phyloP scores from a whole-genome alignment of 92 coral and sea anemone species.

The Actinostola sp. region DNA sequence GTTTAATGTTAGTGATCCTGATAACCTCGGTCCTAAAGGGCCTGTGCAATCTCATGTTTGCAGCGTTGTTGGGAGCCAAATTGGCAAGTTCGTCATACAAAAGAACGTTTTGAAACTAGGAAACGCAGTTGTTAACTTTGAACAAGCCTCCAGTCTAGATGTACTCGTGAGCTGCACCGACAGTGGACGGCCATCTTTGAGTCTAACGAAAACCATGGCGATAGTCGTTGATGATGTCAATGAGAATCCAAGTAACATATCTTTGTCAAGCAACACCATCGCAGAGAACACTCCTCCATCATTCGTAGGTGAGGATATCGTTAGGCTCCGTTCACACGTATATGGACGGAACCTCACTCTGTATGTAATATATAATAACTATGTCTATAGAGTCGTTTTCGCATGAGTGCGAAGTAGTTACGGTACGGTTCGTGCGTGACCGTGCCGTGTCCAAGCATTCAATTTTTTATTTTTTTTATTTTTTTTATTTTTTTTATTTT shows the following conservation, averaged over 20 bases:
- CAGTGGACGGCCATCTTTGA: slow-evolving; percentile 64
- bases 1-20: slow-evolving; percentile 86
- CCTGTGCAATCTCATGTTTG: slow-evolving; percentile 79
- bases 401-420: too few relatives aligned
- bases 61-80: slow-evolving; percentile 56
- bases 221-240: slow-evolving; percentile 66
- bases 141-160: slow-evolving; percentile 47
- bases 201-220: slow-evolving; percentile 26
- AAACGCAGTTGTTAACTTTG: slow-evolving; percentile 67
- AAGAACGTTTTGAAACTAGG: slow-evolving; percentile 50
- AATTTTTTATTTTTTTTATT: too few relatives aligned
- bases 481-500: too few relatives aligned
- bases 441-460: too few relatives aligned
- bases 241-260: slow-evolving; percentile 60
- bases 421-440: too few relatives aligned
- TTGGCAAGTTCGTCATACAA: slow-evolving; percentile 66
- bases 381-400: too few relatives aligned
- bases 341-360: too few relatives aligned
- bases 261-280: slow-evolving; percentile 68
- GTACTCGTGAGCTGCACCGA: slow-evolving; percentile 76
- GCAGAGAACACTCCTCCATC: slow-evolving; percentile 73
- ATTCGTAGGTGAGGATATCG: slow-evolving; percentile 61
- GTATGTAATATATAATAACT: too few relatives aligned
- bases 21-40: slow-evolving; percentile 67
- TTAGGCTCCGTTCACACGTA: background rate